These are phyloP conservation scores for Triplophysa siluroides DNA, from an alignment of 2,113 vertebrate species.

Conservation along the genomic window DNA sequence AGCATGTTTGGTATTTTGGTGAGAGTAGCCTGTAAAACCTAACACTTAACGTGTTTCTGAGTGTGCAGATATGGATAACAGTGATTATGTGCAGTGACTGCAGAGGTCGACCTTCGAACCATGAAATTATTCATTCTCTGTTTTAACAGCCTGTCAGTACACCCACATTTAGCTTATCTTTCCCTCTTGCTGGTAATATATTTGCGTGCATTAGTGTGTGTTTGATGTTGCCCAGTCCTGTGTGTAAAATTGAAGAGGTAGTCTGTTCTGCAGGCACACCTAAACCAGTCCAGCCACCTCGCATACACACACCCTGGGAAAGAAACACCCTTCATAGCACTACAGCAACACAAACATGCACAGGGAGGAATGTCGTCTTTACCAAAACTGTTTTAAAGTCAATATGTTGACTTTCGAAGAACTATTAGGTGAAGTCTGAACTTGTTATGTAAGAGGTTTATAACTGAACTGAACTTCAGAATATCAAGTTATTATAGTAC, in stretches of 20 bases:
- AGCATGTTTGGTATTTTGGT: neutral
- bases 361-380: conserved; percentile 28
- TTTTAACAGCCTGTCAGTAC: conserved; percentile 1
- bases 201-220: conserved; percentile 13
- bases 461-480: neutral
- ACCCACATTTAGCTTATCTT: conserved; percentile 6
- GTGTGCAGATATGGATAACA: neutral
- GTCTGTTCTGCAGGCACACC: conserved; percentile 45
- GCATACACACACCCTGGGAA: conserved; percentile 39
- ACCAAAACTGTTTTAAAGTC: neutral
- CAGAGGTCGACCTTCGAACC: conserved; percentile 9
- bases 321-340: conserved; percentile 20
- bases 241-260: conserved; percentile 58
- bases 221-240: conserved; percentile 41
- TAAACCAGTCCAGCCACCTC: conserved; percentile 48
- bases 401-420: conserved; percentile 2
- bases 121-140: conserved; percentile 1
- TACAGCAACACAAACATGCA: conserved; percentile 47
- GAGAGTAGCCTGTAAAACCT: neutral
- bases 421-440: neutral
- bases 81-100: neutral
- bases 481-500: too few species aligned
- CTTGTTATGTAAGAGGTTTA: neutral
- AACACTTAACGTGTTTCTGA: neutral
- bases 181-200: neutral